These are phyloP conservation scores for Drosophila infuscata DNA, from an alignment of 2,888 invertebrate species.

Conservation along the genomic window DNA sequence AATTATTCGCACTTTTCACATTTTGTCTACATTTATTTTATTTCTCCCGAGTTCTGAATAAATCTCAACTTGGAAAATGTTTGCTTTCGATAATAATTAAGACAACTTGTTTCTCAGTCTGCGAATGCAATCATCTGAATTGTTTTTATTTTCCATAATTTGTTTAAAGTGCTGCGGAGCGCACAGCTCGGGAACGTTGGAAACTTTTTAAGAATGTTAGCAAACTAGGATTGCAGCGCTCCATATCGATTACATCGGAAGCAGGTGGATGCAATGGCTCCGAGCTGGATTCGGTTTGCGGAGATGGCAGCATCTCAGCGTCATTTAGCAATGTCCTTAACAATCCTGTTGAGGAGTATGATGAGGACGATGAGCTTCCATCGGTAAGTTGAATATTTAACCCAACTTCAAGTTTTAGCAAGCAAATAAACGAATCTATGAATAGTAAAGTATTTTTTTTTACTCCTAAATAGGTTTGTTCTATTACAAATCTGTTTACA, in stretches of 20 bases:
- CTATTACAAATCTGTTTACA: not conserved
- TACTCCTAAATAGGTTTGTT: not conserved
- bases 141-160: not conserved
- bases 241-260: constrained; percentile 67
- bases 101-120: not conserved
- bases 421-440: not conserved
- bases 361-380: constrained; percentile 67
- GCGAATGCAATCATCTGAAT: not conserved
- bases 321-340: constrained; percentile 38
- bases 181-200: constrained; percentile 86
- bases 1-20: not conserved
- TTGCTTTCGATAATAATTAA: not conserved
- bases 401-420: not conserved
- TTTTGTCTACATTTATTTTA: not conserved
- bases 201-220: constrained; percentile 84
- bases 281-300: constrained; percentile 41
- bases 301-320: constrained; percentile 51
- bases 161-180: constrained; percentile 55
- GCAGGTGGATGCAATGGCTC: constrained; percentile 37
- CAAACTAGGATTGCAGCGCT: constrained; percentile 83
- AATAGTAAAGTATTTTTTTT: not conserved
- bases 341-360: constrained; percentile 55
- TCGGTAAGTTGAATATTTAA: constrained; percentile 52
- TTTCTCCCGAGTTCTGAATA: not conserved
- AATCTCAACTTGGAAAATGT: not conserved